Conservation (phyloP, 2,797 vertebrate genomes). For the Erpetoichthys calabaricus region DNA sequence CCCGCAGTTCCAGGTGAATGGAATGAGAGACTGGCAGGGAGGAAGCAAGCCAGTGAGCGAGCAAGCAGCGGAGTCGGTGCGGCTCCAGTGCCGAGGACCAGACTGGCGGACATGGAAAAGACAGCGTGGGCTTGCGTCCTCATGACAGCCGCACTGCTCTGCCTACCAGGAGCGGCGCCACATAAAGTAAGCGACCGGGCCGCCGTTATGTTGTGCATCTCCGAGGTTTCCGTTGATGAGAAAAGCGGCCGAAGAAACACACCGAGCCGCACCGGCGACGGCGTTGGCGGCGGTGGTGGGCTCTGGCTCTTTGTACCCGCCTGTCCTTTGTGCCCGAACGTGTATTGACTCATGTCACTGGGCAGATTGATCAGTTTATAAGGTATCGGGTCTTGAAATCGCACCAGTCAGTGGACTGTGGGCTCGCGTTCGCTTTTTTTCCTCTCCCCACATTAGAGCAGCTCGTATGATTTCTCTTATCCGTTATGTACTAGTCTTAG, state of each 20-base stretch:
- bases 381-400: too few relatives aligned
- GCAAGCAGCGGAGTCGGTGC: constrained; percentile 33
- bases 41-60: background rate
- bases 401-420: too few relatives aligned
- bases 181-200: constrained; percentile 48
- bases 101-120: constrained; percentile 32
- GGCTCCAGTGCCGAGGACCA: constrained; percentile 29
- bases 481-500: too few relatives aligned
- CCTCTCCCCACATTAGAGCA: too few relatives aligned
- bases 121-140: constrained; percentile 39
- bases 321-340: background rate
- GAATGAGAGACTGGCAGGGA: constrained; percentile 16
- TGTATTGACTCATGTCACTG: background rate
- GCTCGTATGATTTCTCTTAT: too few relatives aligned
- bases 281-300: too few relatives aligned
- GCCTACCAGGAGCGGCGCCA: constrained; percentile 43
- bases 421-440: too few relatives aligned
- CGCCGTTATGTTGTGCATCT: too few relatives aligned
- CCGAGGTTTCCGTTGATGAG: too few relatives aligned
- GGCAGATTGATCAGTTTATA: background rate
- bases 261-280: too few relatives aligned
- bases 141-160: constrained; percentile 42
- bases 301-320: too few relatives aligned
- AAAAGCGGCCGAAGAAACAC: too few relatives aligned
- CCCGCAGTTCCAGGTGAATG: constrained; percentile 28